Evolutionary conservation across 1,140 invertebrate genomes (phyloP), one percentile per base, ranked within the genome.

Genomic region (Gyrodactylus salaris): DNA sequence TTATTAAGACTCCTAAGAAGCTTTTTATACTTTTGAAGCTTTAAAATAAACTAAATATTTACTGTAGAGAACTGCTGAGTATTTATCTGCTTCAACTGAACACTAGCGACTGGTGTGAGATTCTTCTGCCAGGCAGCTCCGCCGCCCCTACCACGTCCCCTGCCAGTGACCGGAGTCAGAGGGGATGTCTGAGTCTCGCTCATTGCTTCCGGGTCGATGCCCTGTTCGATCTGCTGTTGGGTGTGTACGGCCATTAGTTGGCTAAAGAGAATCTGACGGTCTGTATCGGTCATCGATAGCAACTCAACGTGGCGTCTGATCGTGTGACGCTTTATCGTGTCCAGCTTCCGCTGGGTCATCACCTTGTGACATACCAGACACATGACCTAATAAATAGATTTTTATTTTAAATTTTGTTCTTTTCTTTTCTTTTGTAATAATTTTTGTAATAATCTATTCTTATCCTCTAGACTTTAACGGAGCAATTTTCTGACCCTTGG

Each of bases 291-390:
- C 70, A 71, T 71, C 7, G 21, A 21, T 24, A 71, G 24, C 7
- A 71, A 20, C 26, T 71, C 70, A 25, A 25, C 25, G n/a, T 71
- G 70, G 25, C 70, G 70, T 20, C 70, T 23, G 26, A 71, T 25
- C 20, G 70, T 71, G 26, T 71, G 70, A 25, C 70, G 70, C 26
- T 71, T 71, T 16, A 71, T 71, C 26, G 70, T 71, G 23, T 71
- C 70, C 7, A 71, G 23, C 24, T 71, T 71, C 25, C 70, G 25
- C n/a, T 71, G 70, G 70, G 70, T 71, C 70, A 71, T 71, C 70
- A 71, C 70, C 25, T 71, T 71, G 23, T 71, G 70, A 25, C 70
- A 71, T 25, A 71, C 70, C 24, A 71, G 26, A 26, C 70, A 71
- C 70, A 71, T 71, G 1, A 71, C 70, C 70, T 71, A 25, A 69